Conservation (phyloP, 2,113 vertebrate species). For the Empidonax alnorum region DNA sequence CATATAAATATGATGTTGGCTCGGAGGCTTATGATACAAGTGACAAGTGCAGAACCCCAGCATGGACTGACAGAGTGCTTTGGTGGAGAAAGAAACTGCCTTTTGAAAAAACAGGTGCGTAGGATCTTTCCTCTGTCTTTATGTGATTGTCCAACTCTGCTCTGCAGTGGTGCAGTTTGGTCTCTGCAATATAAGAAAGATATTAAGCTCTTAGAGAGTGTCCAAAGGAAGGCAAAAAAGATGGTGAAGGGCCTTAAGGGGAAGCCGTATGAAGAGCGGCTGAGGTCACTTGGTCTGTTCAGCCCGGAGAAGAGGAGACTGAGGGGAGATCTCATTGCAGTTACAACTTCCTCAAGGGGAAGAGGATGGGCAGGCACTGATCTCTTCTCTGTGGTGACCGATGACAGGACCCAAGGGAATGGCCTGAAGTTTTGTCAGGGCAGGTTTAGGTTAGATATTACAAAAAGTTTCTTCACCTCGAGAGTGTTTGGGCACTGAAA, state of each 20-base stretch:
- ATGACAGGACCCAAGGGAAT: not conserved
- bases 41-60: constrained; percentile 83
- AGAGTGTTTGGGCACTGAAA: not conserved
- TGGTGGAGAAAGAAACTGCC: constrained; percentile 82
- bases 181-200: not conserved
- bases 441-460: not conserved
- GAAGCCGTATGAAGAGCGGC: not conserved
- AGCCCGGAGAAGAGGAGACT: not conserved
- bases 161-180: not conserved
- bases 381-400: not conserved
- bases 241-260: not conserved
- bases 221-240: not conserved
- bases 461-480: not conserved
- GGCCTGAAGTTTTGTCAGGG: not conserved
- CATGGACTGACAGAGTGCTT: constrained; percentile 84
- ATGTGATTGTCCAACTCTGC: not conserved
- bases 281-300: not conserved
- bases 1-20: constrained; percentile 83
- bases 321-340: not conserved
- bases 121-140: not conserved
- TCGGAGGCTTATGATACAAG: constrained; percentile 84
- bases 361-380: not conserved
- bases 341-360: not conserved
- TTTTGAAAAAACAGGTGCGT: constrained; percentile 76
- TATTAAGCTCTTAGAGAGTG: not conserved